Evolutionary conservation across 2,797 vertebrate genomes (phyloP).

Genomic region (Anguilla anguilla): DNA sequence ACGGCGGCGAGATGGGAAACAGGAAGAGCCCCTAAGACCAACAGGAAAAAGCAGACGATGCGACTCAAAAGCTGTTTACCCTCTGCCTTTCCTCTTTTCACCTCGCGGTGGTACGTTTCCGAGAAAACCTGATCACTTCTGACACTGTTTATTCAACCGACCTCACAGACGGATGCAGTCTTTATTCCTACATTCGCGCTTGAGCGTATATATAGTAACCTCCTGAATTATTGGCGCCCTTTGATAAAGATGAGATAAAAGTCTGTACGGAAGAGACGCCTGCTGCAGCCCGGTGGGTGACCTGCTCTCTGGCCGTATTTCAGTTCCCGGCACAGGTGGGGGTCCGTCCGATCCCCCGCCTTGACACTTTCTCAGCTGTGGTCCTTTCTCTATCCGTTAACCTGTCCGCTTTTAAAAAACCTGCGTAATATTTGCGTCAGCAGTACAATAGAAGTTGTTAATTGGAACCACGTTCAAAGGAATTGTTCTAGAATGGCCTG

Average conservation of each 20-base stretch:
- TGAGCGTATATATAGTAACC: neutral
- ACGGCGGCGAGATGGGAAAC: neutral
- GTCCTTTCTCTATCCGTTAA: neutral
- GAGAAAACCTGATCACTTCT: neutral
- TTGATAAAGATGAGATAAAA: neutral
- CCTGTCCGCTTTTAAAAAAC: neutral
- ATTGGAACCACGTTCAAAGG: neutral
- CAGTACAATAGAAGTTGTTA: neutral
- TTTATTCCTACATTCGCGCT: neutral
- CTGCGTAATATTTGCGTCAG: neutral
- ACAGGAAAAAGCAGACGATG: conserved; percentile 16
- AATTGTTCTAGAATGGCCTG: neutral
- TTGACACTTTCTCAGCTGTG: neutral
- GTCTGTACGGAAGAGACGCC: no score
- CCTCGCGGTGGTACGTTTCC: neutral
- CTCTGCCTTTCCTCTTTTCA: neutral
- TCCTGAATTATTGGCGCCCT: neutral
- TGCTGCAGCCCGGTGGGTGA: no score
- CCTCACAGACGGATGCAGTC: neutral
- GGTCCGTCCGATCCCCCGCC: neutral
- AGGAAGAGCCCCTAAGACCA: conserved; percentile 2
- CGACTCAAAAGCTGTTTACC: neutral
- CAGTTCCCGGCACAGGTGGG: neutral
- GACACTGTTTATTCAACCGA: neutral
- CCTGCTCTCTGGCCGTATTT: neutral